Percentiles rank a stretch among this genome's conserved stretches.
These are phyloP conservation scores for Ivindomyrus marchei DNA, from an alignment of 2,113 vertebrate species.

Conservation along the genomic window DNA sequence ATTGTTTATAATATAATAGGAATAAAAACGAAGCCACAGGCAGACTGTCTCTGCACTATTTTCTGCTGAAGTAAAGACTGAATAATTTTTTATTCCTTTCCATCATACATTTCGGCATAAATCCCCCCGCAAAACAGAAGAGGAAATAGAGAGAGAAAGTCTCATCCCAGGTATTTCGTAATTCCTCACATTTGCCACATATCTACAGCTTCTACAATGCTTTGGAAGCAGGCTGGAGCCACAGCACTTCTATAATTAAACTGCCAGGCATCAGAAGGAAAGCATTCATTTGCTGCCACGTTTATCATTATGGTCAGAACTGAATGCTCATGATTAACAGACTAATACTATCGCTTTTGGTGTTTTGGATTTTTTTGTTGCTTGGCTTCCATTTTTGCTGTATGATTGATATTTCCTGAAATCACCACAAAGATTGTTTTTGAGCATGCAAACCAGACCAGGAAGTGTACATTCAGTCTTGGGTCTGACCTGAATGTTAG, in stretches of 20 bases:
- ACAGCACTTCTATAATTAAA: background rate
- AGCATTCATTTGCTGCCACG: background rate
- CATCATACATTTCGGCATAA: background rate
- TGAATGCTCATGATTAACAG: background rate
- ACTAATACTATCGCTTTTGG: background rate
- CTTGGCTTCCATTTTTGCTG: background rate
- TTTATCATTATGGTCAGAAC: background rate
- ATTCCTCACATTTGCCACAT: background rate
- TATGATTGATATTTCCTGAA: background rate
- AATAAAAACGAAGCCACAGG: background rate
- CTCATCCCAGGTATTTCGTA: background rate
- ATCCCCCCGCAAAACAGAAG: background rate
- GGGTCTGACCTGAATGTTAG: background rate
- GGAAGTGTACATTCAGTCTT: background rate
- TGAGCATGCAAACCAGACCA: background rate
- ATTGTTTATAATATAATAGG: background rate
- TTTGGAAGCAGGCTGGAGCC: background rate
- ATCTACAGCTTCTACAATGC: background rate
- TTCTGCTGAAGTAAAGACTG: background rate
- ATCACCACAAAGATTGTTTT: background rate
- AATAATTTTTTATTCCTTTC: background rate
- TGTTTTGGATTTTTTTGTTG: background rate
- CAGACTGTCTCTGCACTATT: background rate
- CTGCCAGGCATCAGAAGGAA: background rate
- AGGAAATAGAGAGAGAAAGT: background rate